A percentile compares a stretch with the other conserved stretches of the same genome.
phyloP scores from a whole-genome alignment of 2,888 invertebrate species.

The Euzophera pinguis region DNA sequence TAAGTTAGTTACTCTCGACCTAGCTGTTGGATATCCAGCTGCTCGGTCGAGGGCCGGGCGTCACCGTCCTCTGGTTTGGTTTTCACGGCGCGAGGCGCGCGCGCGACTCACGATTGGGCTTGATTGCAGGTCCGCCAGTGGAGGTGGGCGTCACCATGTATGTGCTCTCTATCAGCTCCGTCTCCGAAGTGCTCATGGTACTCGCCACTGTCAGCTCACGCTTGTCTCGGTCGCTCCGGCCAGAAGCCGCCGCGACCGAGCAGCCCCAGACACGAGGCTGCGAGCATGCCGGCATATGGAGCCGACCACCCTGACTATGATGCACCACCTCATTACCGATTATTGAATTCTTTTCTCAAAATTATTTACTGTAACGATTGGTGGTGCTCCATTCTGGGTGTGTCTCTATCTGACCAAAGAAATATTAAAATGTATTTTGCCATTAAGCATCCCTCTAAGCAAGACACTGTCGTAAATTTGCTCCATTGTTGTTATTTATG shows the following conservation, averaged over 20 bases:
- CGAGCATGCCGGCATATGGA: slow-evolving; percentile 65
- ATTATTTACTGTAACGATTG: slow-evolving; percentile 13
- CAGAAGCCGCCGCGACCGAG: slow-evolving; percentile 52
- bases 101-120: slow-evolving; percentile 61
- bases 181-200: slow-evolving; percentile 99
- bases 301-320: slow-evolving; percentile 43
- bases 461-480: slow-evolving; percentile 48
- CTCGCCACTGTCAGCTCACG: slow-evolving; percentile 81
- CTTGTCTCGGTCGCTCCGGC: slow-evolving; percentile 41
- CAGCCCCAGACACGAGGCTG: slow-evolving; percentile 77
- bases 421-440: slow-evolving; percentile 53
- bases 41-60: slow-evolving; percentile 37
- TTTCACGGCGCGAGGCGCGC: slow-evolving; percentile 45
- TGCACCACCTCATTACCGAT: slow-evolving; percentile 29
- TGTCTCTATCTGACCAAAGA: slow-evolving; percentile 42
- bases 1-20: slow-evolving; percentile 46
- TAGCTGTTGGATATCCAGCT: slow-evolving; percentile 30
- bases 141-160: slow-evolving; percentile 99
- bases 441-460: slow-evolving; percentile 51
- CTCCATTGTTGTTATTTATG: slow-evolving; percentile 54
- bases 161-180: slow-evolving; percentile 99
- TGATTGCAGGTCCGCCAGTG: slow-evolving; percentile 95
- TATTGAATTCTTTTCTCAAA: neutral
- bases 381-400: slow-evolving; percentile 53
- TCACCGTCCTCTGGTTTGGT: slow-evolving; percentile 56